Evolutionary conservation across 1,140 invertebrate genomes (phyloP), one percentile per base, ranked within the genome.

Genomic region (Akabosia matsudoensis): DNA sequence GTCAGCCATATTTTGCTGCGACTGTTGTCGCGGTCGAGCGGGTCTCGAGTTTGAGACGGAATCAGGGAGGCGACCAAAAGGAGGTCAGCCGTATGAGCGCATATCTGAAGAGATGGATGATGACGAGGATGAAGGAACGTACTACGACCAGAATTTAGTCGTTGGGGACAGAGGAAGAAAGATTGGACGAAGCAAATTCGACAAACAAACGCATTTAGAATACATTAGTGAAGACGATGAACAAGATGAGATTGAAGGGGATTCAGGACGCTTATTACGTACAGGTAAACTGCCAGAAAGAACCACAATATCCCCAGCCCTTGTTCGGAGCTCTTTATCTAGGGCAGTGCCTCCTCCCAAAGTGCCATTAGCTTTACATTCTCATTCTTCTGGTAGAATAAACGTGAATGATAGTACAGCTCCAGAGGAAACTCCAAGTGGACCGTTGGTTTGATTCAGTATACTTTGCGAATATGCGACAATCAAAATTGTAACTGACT

Each of bases 21-120:
- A 67, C n/a, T 77, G 75, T 26, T 76, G 74, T 70, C 56, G 73
- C 37, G 71, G 28, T 30, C 3, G 61, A 24, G 18, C 34, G 33
- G 24, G 51, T 28, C 4, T 26, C 4, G 31, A 30, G 51, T 33
- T 37, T 45, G 4, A 33, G 1, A 30, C 33, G 16, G 22, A 14
- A 52, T 24, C 28, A 73, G 33, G 74, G 18, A 37, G 70, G 70
- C 70, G 13, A 13, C 24, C 28, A 70, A 67, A 37, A 70, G 70
- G 75, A 24, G 30, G 26, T 22, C 73, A 67, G 33, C 37, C 56
- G 1, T 80, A 80, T 37, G n/a, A 67, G n/a, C 24, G 74, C 18
- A 73, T 81, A 16, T 61, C 80, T 22, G 74, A 80, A 13, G 76
- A 72, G n/a, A 70, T 74, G n/a, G 76, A 77, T n/a, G 72, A 56